Evolutionary conservation across 2,888 invertebrate genomes (phyloP).

Genomic region (Melinaea marsaeus): DNA sequence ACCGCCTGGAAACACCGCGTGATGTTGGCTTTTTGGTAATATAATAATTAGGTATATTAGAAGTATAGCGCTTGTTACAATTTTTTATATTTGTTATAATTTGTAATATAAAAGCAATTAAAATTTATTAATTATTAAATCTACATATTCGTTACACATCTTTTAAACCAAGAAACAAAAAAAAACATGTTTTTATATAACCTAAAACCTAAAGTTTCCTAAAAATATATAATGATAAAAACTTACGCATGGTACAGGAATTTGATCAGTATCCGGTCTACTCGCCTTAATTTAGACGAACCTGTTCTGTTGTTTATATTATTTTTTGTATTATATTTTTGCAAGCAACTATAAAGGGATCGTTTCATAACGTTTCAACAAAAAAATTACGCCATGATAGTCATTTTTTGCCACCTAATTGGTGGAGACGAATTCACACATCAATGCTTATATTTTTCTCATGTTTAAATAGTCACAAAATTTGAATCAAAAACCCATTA

Average conservation of each 20-base stretch:
- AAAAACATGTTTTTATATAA: too few species aligned
- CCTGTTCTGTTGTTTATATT: neutral
- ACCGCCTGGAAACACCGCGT: constrained; percentile 54
- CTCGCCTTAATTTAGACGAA: neutral
- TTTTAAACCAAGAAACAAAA: too few species aligned
- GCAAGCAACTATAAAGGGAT: too few species aligned
- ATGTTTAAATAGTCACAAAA: constrained; percentile 32
- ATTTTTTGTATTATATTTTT: too few species aligned
- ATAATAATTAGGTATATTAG: too few species aligned
- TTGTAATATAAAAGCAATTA: too few species aligned
- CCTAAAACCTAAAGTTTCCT: too few species aligned
- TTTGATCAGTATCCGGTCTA: constrained; percentile 7
- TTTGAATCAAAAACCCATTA: constrained; percentile 64
- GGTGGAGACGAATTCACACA: constrained; percentile 29
- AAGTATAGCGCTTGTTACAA: too few species aligned
- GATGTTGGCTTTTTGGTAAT: constrained; percentile 41
- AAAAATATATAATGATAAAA: neutral
- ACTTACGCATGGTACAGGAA: constrained; percentile 1
- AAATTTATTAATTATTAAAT: too few species aligned
- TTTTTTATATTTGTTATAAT: too few species aligned
- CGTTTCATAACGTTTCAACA: neutral
- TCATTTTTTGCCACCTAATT: neutral
- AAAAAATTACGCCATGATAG: neutral
- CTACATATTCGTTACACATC: too few species aligned
- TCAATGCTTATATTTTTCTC: constrained; percentile 10